Conservation (phyloP, 2,797 vertebrate species). For the Halcyon chelicuti region DNA sequence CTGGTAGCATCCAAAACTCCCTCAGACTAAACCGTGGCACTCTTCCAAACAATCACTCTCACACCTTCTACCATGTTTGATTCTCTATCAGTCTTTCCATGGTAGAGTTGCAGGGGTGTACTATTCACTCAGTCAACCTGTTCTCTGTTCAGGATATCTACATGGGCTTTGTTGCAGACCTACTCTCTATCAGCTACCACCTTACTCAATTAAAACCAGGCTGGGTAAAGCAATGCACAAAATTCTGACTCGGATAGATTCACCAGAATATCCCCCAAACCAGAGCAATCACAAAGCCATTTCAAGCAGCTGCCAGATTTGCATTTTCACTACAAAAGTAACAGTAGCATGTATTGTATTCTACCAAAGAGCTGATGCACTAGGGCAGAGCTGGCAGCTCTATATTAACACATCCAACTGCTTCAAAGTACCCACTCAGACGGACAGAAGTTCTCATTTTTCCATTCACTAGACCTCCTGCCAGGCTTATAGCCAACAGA, state of each 20-base stretch:
- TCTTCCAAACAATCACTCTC: neutral
- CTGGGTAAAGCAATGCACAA: neutral
- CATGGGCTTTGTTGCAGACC: neutral
- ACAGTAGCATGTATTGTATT: constrained; percentile 17
- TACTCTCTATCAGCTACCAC: neutral
- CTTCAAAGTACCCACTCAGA: constrained; percentile 50
- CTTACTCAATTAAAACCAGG: neutral
- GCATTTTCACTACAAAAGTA: constrained; percentile 4
- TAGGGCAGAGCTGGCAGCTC: constrained; percentile 36
- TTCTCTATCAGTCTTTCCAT: neutral
- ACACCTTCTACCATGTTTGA: neutral
- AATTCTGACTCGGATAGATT: neutral
- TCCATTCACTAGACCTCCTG: constrained; percentile 46
- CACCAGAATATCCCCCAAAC: neutral
- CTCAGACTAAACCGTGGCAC: neutral
- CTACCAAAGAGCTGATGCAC: constrained; percentile 1
- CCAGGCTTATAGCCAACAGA: constrained; percentile 55
- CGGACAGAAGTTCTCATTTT: constrained; percentile 7
- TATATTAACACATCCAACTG: constrained; percentile 21
- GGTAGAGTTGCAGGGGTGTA: neutral
- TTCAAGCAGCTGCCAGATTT: neutral
- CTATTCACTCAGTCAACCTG: neutral
- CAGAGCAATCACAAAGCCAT: neutral
- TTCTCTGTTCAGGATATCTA: neutral
- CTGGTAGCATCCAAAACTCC: neutral